Evolutionary conservation across 2,888 invertebrate genomes (phyloP), one percentile per base, ranked within the genome.

Genomic region (Ypsolopha sequella): DNA sequence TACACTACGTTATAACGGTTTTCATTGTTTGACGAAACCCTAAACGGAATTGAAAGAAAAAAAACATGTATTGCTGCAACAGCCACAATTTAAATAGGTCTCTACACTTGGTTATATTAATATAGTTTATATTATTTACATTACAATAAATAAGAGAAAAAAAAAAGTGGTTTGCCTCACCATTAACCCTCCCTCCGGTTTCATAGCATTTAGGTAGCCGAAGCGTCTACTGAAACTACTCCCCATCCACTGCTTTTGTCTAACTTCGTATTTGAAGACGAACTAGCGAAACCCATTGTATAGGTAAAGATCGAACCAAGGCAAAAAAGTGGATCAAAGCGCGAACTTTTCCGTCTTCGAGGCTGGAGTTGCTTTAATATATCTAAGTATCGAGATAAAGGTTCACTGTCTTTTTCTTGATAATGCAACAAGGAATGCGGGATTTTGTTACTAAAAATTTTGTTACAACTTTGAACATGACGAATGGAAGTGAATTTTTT

Each of bases 191-290:
- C n/a, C 10, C 45, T 9, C 33, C 11, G 1, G 11, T 36, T 34
- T 11, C 7, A 35, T 13, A 13, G 41, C 50, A n/a, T 13, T 35
- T n/a, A 50, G 50, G 41, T 43, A 50, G 7, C 41, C 11, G 24
- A 34, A 33, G 39, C 41, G 50, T 36, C 41, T 50, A 41, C 50
- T 50, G 64, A 64, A 76, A 79, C 79, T 80, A 77, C 77, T 76
- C 70, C 76, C 68, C 63, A 66, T 69, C 69, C 73, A 74, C 79
- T 76, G 75, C 79, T 76, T 77, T 81, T 84, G 80, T 84, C 81
- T 81, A 80, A 80, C 65, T 82, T 79, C 69, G 73, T 78, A 69
- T 81, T 80, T 75, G 76, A 77, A 63, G 68, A 64, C 56, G 64
- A 69, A 71, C 71, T 73, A 65, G 65, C 57, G 60, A 47, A 51